phyloP scores from a whole-genome alignment of 1,140 invertebrate genomes.

The Linepithema humile region DNA sequence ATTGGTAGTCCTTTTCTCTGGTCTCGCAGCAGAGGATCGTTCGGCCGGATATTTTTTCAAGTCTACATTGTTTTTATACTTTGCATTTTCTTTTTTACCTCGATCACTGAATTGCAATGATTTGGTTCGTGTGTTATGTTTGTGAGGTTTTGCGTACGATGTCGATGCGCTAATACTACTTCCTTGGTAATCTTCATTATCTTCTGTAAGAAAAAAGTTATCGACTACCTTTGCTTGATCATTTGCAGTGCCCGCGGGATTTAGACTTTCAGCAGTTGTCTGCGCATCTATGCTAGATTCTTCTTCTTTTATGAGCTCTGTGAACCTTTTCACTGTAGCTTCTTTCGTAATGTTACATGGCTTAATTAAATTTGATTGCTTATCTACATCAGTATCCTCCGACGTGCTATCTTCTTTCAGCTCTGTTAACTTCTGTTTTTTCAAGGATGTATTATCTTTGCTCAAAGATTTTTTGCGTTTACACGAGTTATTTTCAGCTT shows the following conservation, averaged over 20 bases:
- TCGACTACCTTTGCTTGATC: conserved; percentile 70
- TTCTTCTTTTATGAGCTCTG: conserved; percentile 68
- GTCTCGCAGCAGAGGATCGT: background rate
- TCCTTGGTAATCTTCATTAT: conserved; percentile 67
- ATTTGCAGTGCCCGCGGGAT: background rate
- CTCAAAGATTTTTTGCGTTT: background rate
- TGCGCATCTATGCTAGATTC: background rate
- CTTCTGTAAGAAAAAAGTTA: conserved; percentile 74
- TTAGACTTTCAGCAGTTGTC: background rate
- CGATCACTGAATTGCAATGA: background rate
- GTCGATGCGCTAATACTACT: background rate
- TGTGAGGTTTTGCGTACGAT: background rate
- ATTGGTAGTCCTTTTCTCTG: background rate
- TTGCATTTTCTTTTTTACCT: background rate
- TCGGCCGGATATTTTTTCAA: background rate
- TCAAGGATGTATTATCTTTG: no score
- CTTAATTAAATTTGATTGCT: conserved; percentile 35
- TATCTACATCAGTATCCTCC: background rate
- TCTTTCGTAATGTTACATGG: conserved; percentile 63
- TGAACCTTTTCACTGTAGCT: conserved; percentile 75
- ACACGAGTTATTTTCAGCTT: background rate
- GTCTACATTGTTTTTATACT: background rate
- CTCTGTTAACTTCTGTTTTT: background rate
- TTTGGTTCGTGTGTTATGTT: background rate
- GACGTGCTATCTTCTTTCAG: background rate